phyloP scores from a whole-genome alignment of 2,888 invertebrate genomes.

The Ctena decussata region DNA sequence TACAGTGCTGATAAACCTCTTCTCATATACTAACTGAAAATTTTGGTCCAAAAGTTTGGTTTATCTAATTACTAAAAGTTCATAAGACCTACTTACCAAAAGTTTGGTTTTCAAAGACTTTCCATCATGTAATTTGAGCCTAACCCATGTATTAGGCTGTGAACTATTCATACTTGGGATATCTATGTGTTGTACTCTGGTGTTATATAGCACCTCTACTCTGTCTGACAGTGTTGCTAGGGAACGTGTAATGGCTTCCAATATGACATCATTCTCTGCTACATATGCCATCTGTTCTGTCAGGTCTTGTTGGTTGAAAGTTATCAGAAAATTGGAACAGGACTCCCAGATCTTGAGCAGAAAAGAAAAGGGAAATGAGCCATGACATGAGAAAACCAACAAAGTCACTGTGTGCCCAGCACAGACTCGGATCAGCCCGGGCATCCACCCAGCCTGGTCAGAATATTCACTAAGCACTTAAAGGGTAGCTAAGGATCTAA shows the following conservation, averaged over 20 bases:
- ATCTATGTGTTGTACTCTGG: slow-evolving; percentile 89
- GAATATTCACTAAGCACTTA: too few species aligned
- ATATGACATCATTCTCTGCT: slow-evolving; percentile 96
- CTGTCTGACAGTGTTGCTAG: slow-evolving; percentile 88
- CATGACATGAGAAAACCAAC: too few species aligned
- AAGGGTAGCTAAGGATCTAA: too few species aligned
- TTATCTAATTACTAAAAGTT: too few species aligned
- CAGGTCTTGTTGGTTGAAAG: slow-evolving; percentile 93
- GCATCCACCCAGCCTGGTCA: too few species aligned
- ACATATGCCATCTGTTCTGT: slow-evolving; percentile 94
- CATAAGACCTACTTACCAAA: slow-evolving; percentile 83
- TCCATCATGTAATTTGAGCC: slow-evolving; percentile 85
- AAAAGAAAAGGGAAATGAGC: too few species aligned
- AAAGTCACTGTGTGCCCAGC: too few species aligned
- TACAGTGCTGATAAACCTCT: too few species aligned
- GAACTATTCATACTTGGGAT: slow-evolving; percentile 63
- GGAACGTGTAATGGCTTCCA: slow-evolving; percentile 90
- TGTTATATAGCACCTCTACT: slow-evolving; percentile 91
- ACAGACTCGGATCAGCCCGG: too few species aligned
- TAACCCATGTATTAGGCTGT: slow-evolving; percentile 80
- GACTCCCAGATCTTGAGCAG: slow-evolving; percentile 99
- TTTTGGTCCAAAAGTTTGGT: too few species aligned
- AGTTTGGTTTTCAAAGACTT: slow-evolving; percentile 86
- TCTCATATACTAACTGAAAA: too few species aligned
- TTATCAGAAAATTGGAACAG: slow-evolving; percentile 95